Evolutionary conservation across 2,888 invertebrate genomes (phyloP), one percentile per base, ranked within the genome.

Genomic region (Metacarcinus magister): DNA sequence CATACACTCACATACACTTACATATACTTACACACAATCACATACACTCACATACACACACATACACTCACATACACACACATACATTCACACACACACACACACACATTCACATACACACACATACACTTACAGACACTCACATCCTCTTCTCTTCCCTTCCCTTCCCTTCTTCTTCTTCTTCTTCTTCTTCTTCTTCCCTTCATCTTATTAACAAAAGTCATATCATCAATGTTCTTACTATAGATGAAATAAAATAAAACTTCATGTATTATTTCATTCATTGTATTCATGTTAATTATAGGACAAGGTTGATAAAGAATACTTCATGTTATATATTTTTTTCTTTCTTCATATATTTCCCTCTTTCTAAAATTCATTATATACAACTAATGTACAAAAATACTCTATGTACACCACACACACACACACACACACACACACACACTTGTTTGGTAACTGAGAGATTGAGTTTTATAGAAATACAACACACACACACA

Each of bases 371-470:
- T 39, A 39, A n/a, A n/a, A 28, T 0, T 54, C 54, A 54, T n/a
- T 75, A 75, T 75, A 75, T 75, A 75, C 75, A 75, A 28, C 75
- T 8, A 8, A 28, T 75, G 75, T 75, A 75, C 75, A 75, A 75
- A 75, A 75, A 75, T n/a, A n/a, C 5, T 60, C 60, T 23, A 5
- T 3, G 23, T 75, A 28, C 8, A 28, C 23, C 28, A 4, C 28
- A 75, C 75, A 75, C 75, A 75, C 75, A 75, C 75, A 75, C 75
- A 75, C 75, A 75, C 67, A 75, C 67, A 54, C n/a, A 75, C 3
- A 75, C 75, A 75, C n/a, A 2, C 7, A 75, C 23, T 75, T 75
- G 4, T n/a, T 75, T 75, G 75, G 75, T 75, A 75, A 75, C 75
- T 75, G 75, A 75, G 75, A 75, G 28, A 10, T n/a, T 28, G 10